Percentiles rank a stretch among this genome's conserved stretches.
phyloP scores from a whole-genome alignment of 2,113 vertebrate genomes.

The Geococcyx californianus region DNA sequence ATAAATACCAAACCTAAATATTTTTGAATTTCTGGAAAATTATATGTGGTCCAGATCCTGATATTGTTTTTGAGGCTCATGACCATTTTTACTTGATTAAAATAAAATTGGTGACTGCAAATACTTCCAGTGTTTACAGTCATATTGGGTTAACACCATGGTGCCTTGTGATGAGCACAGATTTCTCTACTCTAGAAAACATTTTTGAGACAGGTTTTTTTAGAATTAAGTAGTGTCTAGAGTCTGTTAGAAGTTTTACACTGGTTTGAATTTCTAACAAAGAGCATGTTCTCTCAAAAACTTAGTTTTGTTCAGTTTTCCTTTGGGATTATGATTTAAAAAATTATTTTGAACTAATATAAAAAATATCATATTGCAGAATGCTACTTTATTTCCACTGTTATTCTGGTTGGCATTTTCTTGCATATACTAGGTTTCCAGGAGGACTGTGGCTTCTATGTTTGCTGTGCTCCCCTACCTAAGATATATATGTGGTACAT shows the following conservation, averaged over 20 bases:
- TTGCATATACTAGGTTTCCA: background rate
- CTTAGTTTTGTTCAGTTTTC: background rate
- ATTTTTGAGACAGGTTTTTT: background rate
- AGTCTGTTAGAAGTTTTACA: background rate
- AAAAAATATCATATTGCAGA: background rate
- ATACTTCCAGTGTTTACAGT: background rate
- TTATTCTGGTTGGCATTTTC: constrained; percentile 2
- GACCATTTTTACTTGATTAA: background rate
- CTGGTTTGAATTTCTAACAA: background rate
- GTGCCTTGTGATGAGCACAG: background rate
- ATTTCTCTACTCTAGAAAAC: background rate
- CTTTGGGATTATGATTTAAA: background rate
- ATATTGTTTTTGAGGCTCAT: background rate
- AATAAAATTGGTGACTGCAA: background rate
- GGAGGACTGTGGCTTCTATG: background rate
- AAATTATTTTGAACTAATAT: background rate
- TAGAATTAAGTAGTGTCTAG: background rate
- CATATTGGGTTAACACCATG: background rate
- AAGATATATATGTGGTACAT: background rate
- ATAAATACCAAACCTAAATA: background rate
- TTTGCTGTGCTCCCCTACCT: background rate
- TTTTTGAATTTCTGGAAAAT: background rate
- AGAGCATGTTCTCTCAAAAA: background rate
- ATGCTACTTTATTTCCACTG: background rate
- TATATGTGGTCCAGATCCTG: background rate